Conservation (phyloP, 1,140 invertebrate genomes). For the Aphaenogaster floridana region DNA sequence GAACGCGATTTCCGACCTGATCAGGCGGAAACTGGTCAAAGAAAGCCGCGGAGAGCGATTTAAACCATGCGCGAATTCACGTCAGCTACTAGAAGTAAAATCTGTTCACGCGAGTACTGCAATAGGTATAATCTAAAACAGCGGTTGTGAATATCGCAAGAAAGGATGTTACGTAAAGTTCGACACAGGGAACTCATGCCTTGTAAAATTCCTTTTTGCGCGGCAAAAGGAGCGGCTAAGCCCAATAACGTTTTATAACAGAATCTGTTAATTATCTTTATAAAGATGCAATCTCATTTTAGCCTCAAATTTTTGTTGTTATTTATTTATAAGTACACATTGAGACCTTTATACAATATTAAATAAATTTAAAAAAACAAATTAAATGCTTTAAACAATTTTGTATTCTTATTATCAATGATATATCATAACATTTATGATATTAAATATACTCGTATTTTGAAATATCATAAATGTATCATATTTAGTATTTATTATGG, state of each 20-base stretch:
- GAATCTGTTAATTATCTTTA: slow-evolving; percentile 19
- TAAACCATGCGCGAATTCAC: slow-evolving; percentile 52
- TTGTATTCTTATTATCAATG: not conserved
- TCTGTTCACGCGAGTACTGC: slow-evolving; percentile 53
- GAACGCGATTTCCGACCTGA: slow-evolving; percentile 50
- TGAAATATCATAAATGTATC: not conserved
- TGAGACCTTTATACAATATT: not conserved
- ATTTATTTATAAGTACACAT: not conserved
- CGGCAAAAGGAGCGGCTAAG: slow-evolving; percentile 70
- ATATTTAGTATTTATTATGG: too few species aligned
- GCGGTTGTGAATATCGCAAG: slow-evolving; percentile 76
- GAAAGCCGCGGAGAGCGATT: slow-evolving; percentile 50
- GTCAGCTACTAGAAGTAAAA: slow-evolving; percentile 16
- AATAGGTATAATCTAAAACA: slow-evolving; percentile 62
- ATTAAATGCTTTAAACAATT: not conserved
- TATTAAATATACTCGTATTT: not conserved
- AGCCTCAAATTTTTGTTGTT: slow-evolving; percentile 10
- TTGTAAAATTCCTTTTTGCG: slow-evolving; percentile 78
- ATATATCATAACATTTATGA: not conserved
- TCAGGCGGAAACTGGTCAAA: slow-evolving; percentile 61
- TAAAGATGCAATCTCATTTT: slow-evolving; percentile 20
- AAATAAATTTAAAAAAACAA: not conserved
- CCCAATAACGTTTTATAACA: slow-evolving; percentile 65
- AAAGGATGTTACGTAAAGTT: slow-evolving; percentile 82
- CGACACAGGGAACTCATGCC: slow-evolving; percentile 69